Evolutionary conservation across 2,888 invertebrate species (phyloP), one percentile per base, ranked within the genome.

Genomic region (Stegana nigrithorax): DNA sequence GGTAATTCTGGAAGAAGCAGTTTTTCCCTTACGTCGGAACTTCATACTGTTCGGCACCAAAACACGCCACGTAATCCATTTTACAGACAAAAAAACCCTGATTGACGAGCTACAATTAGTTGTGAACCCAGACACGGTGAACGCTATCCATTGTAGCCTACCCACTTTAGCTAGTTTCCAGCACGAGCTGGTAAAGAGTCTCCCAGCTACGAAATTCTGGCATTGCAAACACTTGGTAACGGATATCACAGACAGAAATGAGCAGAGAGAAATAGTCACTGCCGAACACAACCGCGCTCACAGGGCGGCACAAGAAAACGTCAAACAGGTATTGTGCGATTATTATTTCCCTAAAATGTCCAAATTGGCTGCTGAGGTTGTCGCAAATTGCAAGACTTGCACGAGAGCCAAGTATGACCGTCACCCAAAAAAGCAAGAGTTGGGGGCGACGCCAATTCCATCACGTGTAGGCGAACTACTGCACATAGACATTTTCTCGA

Each of bases 251-350:
- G 25, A 61, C 26, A 23, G 12, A 56, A 61, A 55, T n/a, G 44
- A 61, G 14, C 42, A 42, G 47, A 19, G 25, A 4, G 61, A 45
- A 21, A 61, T 61, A 56, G 29, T 60, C 8, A 42, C 55, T 23
- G 39, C 23, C 6, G 55, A 60, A 26, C 55, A 55, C 8, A 60
- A 32, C 26, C 39, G 64, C 53, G 62, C 60, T 59, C 45, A 51
- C 59, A 45, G 64, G 17, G 50, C 53, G 27, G 14, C 53, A 26
- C 60, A 57, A 10, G 47, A 60, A 32, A 51, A 59, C 39, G 25
- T 50, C 10, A 29, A 29, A 29, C 29, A 29, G 29, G 10, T 29
- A 29, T 7, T 29, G 29, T 10, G 10, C 6, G 29, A 29, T 29
- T 29, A n/a, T n/a, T n/a, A n/a, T n/a, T n/a, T n/a, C n/a, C n/a